A percentile compares a stretch with the other conserved stretches of the same genome.
Evolutionary conservation across 2,888 invertebrate species (phyloP).

Genomic region (Pomacea canaliculata): DNA sequence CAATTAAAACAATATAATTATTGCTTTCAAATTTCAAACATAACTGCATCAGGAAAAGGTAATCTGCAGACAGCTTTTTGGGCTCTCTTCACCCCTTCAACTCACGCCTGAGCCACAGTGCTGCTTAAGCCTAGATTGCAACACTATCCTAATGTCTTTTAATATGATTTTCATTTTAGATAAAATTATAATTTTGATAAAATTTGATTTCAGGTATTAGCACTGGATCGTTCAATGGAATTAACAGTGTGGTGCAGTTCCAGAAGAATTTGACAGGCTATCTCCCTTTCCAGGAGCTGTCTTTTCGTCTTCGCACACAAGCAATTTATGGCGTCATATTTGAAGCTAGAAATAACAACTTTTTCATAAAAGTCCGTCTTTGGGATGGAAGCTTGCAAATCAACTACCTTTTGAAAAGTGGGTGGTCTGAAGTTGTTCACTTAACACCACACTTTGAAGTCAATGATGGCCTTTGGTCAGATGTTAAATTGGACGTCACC

Average conservation of each 20-base stretch:
- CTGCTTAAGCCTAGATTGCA: too few relatives aligned
- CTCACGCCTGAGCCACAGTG: too few relatives aligned
- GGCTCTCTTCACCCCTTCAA: too few relatives aligned
- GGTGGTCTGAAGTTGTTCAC: constrained; percentile 20
- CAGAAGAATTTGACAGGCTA: constrained; percentile 72
- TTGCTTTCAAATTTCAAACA: background rate
- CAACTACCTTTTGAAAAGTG: constrained; percentile 41
- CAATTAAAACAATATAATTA: background rate
- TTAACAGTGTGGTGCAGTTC: constrained; percentile 77
- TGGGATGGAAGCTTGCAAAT: constrained; percentile 43
- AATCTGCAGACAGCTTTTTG: too few relatives aligned
- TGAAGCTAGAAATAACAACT: constrained; percentile 72
- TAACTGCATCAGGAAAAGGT: too few relatives aligned
- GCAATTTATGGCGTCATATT: constrained; percentile 81
- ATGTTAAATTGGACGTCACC: constrained; percentile 27
- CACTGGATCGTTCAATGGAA: constrained; percentile 88
- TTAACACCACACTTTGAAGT: constrained; percentile 28
- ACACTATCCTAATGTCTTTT: too few relatives aligned
- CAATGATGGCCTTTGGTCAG: constrained; percentile 48
- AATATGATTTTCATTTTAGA: too few relatives aligned
- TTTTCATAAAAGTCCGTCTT: constrained; percentile 46
- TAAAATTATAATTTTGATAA: too few relatives aligned
- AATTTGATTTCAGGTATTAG: constrained; percentile 74
- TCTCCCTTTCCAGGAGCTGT: constrained; percentile 72
- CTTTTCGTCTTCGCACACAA: constrained; percentile 69